Conservation (phyloP, 2,113 vertebrate species). For the Deroptyus accipitrinus region DNA sequence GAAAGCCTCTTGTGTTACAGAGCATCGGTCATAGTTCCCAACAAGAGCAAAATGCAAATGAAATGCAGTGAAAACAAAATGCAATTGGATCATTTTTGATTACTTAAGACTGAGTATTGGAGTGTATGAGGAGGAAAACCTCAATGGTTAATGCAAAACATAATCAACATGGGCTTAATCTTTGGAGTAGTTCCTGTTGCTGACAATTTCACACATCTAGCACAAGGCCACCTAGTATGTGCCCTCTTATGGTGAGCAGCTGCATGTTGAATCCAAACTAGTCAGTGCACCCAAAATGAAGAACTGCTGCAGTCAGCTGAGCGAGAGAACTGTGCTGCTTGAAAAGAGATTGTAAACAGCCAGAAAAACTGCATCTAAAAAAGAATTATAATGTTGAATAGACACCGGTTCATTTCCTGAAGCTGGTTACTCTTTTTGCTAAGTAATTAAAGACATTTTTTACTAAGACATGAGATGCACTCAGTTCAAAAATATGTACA, state of each 20-base stretch:
- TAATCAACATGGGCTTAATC: not conserved
- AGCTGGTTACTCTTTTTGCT: not conserved
- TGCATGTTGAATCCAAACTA: not conserved
- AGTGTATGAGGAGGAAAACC: not conserved
- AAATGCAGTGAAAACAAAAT: not conserved
- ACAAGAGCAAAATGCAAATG: not conserved
- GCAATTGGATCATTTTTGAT: not conserved
- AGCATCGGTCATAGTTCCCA: not conserved
- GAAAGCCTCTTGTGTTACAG: not conserved
- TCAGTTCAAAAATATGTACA: not conserved
- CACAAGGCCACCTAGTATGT: too few species aligned
- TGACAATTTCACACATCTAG: not conserved
- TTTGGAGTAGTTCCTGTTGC: not conserved
- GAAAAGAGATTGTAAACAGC: not conserved
- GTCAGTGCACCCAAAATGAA: not conserved
- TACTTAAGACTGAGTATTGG: not conserved
- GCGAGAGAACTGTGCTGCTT: not conserved
- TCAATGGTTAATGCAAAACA: not conserved
- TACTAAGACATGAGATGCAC: not conserved
- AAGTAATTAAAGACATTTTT: not conserved
- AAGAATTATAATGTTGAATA: not conserved
- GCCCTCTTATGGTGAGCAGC: not conserved
- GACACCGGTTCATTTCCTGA: not conserved
- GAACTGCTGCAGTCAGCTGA: not conserved
- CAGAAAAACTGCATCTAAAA: not conserved